Evolutionary conservation across 1,140 invertebrate species (phyloP).

Genomic region (Alviniconcha marisindica): DNA sequence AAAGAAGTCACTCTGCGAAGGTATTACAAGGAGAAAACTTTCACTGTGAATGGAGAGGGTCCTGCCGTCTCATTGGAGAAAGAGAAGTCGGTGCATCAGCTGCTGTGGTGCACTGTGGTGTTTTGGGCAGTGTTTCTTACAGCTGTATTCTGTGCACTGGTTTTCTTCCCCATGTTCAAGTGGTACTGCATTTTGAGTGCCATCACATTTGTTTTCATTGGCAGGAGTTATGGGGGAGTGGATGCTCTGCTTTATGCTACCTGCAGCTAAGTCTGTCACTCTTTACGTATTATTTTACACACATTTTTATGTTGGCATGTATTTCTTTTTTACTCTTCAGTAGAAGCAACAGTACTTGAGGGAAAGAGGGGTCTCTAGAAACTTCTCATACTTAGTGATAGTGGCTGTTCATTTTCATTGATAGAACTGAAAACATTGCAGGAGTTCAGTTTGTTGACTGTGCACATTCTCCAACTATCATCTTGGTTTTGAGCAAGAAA

Average conservation of each 20-base stretch:
- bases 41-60: constrained; percentile 33
- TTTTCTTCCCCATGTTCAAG: constrained; percentile 39
- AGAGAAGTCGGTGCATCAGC: constrained; percentile 10
- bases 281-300: not conserved
- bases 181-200: constrained; percentile 43
- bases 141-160: constrained; percentile 40
- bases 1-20: constrained; percentile 64
- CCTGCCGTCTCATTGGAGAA: not conserved
- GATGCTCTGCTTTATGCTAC: constrained; percentile 46
- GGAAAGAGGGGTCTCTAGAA: too few species aligned
- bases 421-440: too few species aligned
- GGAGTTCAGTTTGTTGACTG: too few species aligned
- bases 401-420: too few species aligned
- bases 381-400: too few species aligned
- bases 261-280: not conserved
- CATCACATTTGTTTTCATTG: constrained; percentile 44
- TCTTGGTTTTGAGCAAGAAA: too few species aligned
- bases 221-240: constrained; percentile 44
- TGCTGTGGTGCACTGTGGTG: constrained; percentile 37
- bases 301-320: too few species aligned
- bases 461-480: too few species aligned
- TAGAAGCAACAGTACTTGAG: too few species aligned
- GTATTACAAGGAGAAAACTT: constrained; percentile 58
- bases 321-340: too few species aligned
- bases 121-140: constrained; percentile 53